Base-by-base conservation (phyloP, 2,113 vertebrate genomes). In the Varanus salvator region DNA sequence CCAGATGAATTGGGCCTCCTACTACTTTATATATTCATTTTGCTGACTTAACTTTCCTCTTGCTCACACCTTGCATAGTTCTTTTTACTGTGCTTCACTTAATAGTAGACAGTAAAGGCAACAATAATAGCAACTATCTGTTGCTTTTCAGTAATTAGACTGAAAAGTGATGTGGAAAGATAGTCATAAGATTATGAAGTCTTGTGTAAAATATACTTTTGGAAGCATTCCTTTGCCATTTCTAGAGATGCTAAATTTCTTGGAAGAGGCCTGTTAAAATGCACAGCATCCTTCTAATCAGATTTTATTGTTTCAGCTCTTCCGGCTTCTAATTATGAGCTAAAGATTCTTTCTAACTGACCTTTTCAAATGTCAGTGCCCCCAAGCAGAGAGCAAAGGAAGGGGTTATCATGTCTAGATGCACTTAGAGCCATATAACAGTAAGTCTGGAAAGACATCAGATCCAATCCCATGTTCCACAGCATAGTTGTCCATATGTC, bases 341-440 rank as follows among this genome's bases (percentile, higher is more conserved):
- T 92, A 91, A 94, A 91, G 69, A 23, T 80, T 92, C 66, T 86
- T 92, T 93, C 48, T 52, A 66, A 52, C 3, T 80, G 84, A 93
- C 81, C 89, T 95, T 95, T 94, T 71, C 57, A 93, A 95, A 95
- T 95, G 88, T 91, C 94, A 95, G 6, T 64, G 80, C 86, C 84
- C 60, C 88, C 88, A 92, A 92, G 88, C 25, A 88, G 91, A 95
- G 88, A 80, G 9, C 68, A 90, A 85, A 4, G 64, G 60, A 78
- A 80, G 0, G 0, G 31, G n/a, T 86, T 82, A 91, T 86, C 92
- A 91, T 88, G 91, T 50, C 77, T 77, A 72, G 34, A 8, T 91
- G 74, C 52, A 84, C 52, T 93, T 57, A 85, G 74, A 89, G 44
- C 50, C n/a, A 78, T 5, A 44, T 48, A 68, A 44, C 34, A 15